These are phyloP conservation scores for Palloptera scutellata DNA, from an alignment of 2,888 invertebrate species.

Conservation along the genomic window DNA sequence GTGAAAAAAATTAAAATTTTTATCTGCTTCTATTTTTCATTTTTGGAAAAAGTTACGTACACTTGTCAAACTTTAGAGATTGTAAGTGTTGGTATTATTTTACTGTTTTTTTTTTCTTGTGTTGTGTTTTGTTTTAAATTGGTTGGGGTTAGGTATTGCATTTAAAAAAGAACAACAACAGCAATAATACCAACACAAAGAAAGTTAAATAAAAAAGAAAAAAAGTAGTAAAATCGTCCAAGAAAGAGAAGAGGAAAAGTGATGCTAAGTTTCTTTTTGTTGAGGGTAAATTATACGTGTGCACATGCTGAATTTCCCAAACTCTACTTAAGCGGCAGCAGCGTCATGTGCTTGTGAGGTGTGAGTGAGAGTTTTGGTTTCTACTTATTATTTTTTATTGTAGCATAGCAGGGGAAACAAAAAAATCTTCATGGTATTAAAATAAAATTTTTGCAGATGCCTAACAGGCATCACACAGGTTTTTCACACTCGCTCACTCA, in stretches of 20 bases:
- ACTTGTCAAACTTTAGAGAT: slow-evolving; percentile 20
- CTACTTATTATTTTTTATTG: too few species aligned
- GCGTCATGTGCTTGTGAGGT: slow-evolving; percentile 26
- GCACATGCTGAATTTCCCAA: slow-evolving; percentile 65
- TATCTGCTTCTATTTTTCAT: too few species aligned
- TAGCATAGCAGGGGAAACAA: slow-evolving; percentile 41
- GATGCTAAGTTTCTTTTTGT: slow-evolving; percentile 27
- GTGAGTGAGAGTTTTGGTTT: slow-evolving; percentile 10
- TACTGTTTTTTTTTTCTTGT: not conserved
- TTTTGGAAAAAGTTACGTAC: not conserved
- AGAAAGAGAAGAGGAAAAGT: slow-evolving; percentile 14
- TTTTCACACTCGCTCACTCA: too few species aligned
- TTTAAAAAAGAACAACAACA: slow-evolving; percentile 12
- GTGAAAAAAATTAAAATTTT: too few species aligned
- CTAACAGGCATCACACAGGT: slow-evolving; percentile 17
- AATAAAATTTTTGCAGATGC: slow-evolving; percentile 25
- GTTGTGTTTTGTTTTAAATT: slow-evolving; percentile 10
- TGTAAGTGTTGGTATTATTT: slow-evolving; percentile 23
- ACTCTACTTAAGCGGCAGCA: slow-evolving; percentile 60
- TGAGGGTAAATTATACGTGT: slow-evolving; percentile 59
- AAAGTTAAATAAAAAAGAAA: not conserved
- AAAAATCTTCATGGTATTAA: slow-evolving; percentile 24
- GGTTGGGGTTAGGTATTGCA: slow-evolving; percentile 19
- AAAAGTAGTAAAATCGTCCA: not conserved
- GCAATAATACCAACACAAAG: slow-evolving; percentile 1